phyloP scores from a whole-genome alignment of 2,888 invertebrate species.

The Phaonia tiefii region DNA sequence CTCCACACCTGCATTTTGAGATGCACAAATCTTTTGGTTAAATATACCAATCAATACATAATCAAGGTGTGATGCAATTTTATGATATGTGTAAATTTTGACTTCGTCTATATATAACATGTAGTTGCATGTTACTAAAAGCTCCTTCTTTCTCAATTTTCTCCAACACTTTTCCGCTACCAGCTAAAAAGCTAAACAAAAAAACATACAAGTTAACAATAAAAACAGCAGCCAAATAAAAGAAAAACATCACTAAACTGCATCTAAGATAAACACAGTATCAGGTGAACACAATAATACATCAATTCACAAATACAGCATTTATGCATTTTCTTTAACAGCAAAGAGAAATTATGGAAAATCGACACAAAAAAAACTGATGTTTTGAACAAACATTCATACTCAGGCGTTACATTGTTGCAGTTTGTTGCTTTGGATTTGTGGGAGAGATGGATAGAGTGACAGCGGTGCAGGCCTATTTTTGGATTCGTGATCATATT shows the following conservation, averaged over 20 bases:
- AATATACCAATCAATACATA: too few relatives aligned
- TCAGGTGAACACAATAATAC: too few relatives aligned
- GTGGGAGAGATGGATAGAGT: background rate
- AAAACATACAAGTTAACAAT: too few relatives aligned
- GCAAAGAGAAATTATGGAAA: conserved; percentile 6
- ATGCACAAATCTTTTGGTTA: too few relatives aligned
- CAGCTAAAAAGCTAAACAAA: too few relatives aligned
- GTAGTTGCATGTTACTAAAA: too few relatives aligned
- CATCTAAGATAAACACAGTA: too few relatives aligned
- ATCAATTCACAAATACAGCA: background rate
- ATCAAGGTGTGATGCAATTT: conserved; percentile 41
- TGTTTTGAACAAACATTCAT: background rate
- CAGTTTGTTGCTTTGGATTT: background rate
- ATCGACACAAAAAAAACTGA: too few relatives aligned
- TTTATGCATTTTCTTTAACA: background rate
- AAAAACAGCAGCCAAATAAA: too few relatives aligned
- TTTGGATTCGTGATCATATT: conserved; percentile 62
- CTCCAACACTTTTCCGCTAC: too few relatives aligned
- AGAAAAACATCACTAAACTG: too few relatives aligned
- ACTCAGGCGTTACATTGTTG: conserved; percentile 48
- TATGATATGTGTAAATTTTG: conserved; percentile 32
- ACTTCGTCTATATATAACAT: background rate
- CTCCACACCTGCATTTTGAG: too few relatives aligned
- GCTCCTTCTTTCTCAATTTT: background rate
- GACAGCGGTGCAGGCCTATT: background rate